Conservation (phyloP, 2,888 invertebrate genomes). For the Muschampia plurimacula region DNA sequence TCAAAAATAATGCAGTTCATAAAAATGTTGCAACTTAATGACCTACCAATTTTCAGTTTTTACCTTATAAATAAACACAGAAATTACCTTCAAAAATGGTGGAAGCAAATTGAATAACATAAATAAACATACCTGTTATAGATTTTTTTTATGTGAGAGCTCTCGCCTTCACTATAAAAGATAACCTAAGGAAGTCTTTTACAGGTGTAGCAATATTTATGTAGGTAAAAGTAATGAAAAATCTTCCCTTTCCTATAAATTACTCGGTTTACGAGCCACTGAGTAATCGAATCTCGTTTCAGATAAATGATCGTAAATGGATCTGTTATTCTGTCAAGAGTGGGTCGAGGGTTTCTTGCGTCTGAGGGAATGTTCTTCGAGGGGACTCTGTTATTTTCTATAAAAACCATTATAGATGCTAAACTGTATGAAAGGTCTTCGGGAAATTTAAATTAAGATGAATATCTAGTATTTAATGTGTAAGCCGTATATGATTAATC, state of each 20-base stretch:
- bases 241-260: slow-evolving; percentile 62
- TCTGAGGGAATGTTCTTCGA: neutral
- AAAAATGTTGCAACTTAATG: slow-evolving; percentile 7
- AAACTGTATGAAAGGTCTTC: too few relatives aligned
- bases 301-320: slow-evolving; percentile 65
- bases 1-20: too few relatives aligned
- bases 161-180: slow-evolving; percentile 59
- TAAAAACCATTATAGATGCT: too few relatives aligned
- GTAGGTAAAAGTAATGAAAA: slow-evolving; percentile 48
- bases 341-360: slow-evolving; percentile 47
- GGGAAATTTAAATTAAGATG: too few relatives aligned
- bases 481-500: too few relatives aligned
- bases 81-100: slow-evolving; percentile 29
- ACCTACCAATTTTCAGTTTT: slow-evolving; percentile 19
- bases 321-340: slow-evolving; percentile 58
- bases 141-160: slow-evolving; percentile 39
- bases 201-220: slow-evolving; percentile 66
- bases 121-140: slow-evolving; percentile 45
- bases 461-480: too few relatives aligned
- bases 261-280: slow-evolving; percentile 76
- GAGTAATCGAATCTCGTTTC: slow-evolving; percentile 71
- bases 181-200: slow-evolving; percentile 57
- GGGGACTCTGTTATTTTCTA: neutral
- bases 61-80: slow-evolving; percentile 9
- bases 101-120: slow-evolving; percentile 48